These are phyloP conservation scores for Rotaria sp. DNA, from an alignment of 2,888 invertebrate species.

Conservation along the genomic window DNA sequence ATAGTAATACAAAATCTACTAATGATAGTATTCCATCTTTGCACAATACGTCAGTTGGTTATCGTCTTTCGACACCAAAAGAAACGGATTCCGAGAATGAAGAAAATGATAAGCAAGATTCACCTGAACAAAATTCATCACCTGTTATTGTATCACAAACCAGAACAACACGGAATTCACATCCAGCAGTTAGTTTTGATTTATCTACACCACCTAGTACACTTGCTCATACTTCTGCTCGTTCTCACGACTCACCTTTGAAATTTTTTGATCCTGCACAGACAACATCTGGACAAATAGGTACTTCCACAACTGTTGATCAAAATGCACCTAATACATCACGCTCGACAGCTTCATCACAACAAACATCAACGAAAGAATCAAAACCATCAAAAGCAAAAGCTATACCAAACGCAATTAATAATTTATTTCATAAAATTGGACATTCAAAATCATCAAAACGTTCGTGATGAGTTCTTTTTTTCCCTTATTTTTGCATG, in stretches of 20 bases:
- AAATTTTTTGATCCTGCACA: not conserved
- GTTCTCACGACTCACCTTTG: not conserved
- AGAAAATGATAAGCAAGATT: not conserved
- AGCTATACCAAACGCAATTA: not conserved
- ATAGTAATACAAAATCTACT: not conserved
- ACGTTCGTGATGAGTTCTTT: not conserved
- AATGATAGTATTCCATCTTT: not conserved
- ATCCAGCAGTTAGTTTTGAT: not conserved
- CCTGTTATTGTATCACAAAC: not conserved
- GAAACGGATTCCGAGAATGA: not conserved
- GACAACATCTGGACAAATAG: not conserved
- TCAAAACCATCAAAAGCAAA: not conserved
- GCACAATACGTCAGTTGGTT: not conserved
- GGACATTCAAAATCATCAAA: constrained; percentile 4
- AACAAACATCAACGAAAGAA: not conserved
- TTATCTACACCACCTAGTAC: not conserved
- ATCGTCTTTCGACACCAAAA: not conserved
- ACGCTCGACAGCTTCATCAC: not conserved
- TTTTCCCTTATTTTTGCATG: not conserved
- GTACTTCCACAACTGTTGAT: not conserved
- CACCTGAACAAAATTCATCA: not conserved
- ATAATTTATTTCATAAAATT: not conserved
- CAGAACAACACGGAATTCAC: not conserved
- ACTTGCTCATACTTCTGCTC: not conserved
- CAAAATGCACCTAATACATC: not conserved